Conservation (phyloP, 2,888 invertebrate genomes). For the Latheticus oryzae region DNA sequence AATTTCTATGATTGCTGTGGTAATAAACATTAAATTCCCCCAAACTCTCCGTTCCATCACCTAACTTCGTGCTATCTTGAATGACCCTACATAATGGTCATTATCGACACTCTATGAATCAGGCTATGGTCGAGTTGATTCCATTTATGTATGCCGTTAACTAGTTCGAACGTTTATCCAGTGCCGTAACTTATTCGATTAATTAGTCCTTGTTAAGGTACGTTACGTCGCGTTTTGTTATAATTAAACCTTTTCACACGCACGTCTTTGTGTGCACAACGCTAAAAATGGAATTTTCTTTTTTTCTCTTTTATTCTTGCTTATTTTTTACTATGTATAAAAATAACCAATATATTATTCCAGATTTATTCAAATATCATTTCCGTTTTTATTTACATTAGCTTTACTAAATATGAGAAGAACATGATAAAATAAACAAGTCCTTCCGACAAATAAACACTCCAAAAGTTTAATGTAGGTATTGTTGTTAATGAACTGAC, state of each 20-base stretch:
- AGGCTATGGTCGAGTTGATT: slow-evolving; percentile 9
- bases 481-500: slow-evolving; percentile 21
- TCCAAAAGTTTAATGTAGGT: slow-evolving; percentile 4
- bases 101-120: not conserved
- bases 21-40: too few relatives aligned
- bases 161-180: slow-evolving; percentile 40
- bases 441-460: slow-evolving; percentile 17
- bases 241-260: slow-evolving; percentile 40
- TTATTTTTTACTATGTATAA: too few relatives aligned
- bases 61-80: too few relatives aligned
- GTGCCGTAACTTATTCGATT: slow-evolving; percentile 48
- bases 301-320: too few relatives aligned
- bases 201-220: slow-evolving; percentile 43
- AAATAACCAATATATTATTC: slow-evolving; percentile 24
- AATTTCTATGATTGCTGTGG: too few relatives aligned
- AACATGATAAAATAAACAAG: slow-evolving; percentile 26
- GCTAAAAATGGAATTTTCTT: slow-evolving; percentile 8
- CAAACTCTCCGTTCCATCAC: too few relatives aligned
- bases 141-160: slow-evolving; percentile 41
- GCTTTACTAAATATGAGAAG: slow-evolving; percentile 21
- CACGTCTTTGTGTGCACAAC: slow-evolving; percentile 31
- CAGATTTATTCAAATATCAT: slow-evolving; percentile 31
- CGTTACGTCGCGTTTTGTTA: slow-evolving; percentile 46
- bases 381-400: too few relatives aligned
- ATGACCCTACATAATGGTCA: too few relatives aligned